A percentile compares a stretch with the other conserved stretches of the same genome.
These are phyloP conservation scores for Philopotamus ludificatus DNA, from an alignment of 1,140 invertebrate species.

Conservation along the genomic window DNA sequence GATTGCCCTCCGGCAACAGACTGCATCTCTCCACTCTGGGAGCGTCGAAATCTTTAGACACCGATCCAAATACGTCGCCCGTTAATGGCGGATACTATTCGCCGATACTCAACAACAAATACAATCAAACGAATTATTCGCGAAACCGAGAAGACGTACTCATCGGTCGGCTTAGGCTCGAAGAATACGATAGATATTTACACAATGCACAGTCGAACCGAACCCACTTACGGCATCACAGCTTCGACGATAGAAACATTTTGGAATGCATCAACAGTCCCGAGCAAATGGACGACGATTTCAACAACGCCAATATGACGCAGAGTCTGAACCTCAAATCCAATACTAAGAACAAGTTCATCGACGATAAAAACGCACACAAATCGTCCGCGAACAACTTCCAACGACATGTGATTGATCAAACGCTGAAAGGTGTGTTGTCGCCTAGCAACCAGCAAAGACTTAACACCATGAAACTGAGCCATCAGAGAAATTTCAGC, in stretches of 20 bases:
- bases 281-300: conserved; percentile 37
- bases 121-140: background rate
- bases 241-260: conserved; percentile 43
- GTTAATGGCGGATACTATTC: background rate
- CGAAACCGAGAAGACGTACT: background rate
- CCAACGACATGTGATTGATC: conserved; percentile 28
- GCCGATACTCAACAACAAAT: conserved; percentile 5
- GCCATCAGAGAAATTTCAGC: conserved; percentile 47
- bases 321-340: conserved; percentile 46
- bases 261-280: conserved; percentile 24
- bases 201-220: conserved; percentile 26
- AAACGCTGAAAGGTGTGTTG: conserved; percentile 12
- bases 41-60: conserved; percentile 51
- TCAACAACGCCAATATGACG: conserved; percentile 48
- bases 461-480: conserved; percentile 24
- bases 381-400: conserved; percentile 3
- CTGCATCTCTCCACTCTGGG: conserved; percentile 45
- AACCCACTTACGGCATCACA: conserved; percentile 46
- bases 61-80: conserved; percentile 42
- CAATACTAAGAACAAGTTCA: conserved; percentile 9
- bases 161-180: background rate
- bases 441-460: conserved; percentile 30
- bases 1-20: conserved; percentile 47
- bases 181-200: background rate
- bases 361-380: background rate